phyloP scores from a whole-genome alignment of 1,140 invertebrate genomes.

The Drosophila eugracilis region DNA sequence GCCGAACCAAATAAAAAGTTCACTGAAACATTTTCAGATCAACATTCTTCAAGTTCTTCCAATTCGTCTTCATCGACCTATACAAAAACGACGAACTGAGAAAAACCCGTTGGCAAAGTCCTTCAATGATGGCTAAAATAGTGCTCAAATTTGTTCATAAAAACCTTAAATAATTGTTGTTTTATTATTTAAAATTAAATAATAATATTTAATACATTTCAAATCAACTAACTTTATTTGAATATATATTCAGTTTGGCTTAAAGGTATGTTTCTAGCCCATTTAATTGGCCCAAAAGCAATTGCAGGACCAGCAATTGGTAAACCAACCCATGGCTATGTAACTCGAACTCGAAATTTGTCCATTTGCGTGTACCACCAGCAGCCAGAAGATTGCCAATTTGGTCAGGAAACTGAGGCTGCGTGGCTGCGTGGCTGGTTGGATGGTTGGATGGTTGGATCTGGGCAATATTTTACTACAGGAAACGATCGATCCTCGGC shows the following conservation, averaged over 20 bases:
- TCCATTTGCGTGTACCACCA: conserved; percentile 63
- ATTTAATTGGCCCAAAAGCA: conserved; percentile 63
- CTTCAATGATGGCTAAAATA: no score
- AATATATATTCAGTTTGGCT: conserved; percentile 66
- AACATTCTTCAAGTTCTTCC: no score
- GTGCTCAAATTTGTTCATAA: no score
- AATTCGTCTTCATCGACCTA: no score
- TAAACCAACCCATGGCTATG: conserved; percentile 45
- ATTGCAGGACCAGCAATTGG: conserved; percentile 59
- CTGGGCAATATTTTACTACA: conserved; percentile 72
- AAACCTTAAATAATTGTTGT: not conserved
- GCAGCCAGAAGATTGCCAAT: conserved; percentile 61
- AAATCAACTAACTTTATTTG: conserved; percentile 32
- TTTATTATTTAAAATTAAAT: not conserved
- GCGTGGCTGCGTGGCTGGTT: conserved; percentile 1
- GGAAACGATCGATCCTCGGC: conserved; percentile 69
- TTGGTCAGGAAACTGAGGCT: conserved; percentile 47
- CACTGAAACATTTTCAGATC: no score
- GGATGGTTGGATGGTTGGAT: conserved; percentile 1
- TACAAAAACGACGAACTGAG: no score
- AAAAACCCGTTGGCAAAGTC: no score
- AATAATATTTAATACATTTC: not conserved
- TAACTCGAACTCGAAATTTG: conserved; percentile 20
- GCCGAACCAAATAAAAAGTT: no score
- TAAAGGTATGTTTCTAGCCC: conserved; percentile 60